Percentiles rank a stretch among this genome's conserved stretches.
Evolutionary conservation across 2,888 invertebrate genomes (phyloP).

Genomic region (Gymnosoma rotundatum): DNA sequence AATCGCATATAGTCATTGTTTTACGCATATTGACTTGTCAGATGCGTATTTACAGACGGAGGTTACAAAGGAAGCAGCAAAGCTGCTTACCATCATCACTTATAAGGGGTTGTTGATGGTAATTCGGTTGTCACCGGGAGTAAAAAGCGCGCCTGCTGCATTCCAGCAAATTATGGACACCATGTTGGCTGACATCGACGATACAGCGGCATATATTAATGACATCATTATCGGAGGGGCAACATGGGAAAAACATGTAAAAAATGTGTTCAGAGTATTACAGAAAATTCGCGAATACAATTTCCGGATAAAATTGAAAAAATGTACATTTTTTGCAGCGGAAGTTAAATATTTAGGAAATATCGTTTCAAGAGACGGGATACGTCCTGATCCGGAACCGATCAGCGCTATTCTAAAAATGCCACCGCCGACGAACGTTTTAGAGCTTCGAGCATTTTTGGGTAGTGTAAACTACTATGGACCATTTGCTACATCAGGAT

Average conservation of each 20-base stretch:
- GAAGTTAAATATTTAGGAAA: conserved; percentile 24
- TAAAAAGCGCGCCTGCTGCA: conserved; percentile 19
- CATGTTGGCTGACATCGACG: conserved; percentile 23
- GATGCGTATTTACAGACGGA: conserved; percentile 28
- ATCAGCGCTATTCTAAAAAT: conserved; percentile 17
- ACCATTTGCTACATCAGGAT: conserved; percentile 14
- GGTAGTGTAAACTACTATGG: conserved; percentile 34
- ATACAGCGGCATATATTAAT: conserved; percentile 21
- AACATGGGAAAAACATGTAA: conserved; percentile 7
- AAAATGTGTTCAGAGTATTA: neutral
- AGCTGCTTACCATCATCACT: conserved; percentile 12
- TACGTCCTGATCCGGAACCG: conserved; percentile 18
- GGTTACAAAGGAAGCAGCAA: conserved; percentile 14
- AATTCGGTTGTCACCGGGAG: conserved; percentile 21
- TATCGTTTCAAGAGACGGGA: neutral
- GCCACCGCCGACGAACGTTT: conserved; percentile 3
- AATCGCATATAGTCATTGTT: conserved; percentile 20
- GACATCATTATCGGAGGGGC: conserved; percentile 13
- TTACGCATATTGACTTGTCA: conserved; percentile 43
- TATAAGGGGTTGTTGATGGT: conserved; percentile 34
- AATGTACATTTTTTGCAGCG: conserved; percentile 31
- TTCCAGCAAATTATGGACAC: conserved; percentile 43
- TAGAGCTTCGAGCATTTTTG: conserved; percentile 5
- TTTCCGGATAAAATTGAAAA: conserved; percentile 11
- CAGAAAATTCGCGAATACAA: conserved; percentile 15